phyloP scores from a whole-genome alignment of 2,113 vertebrate genomes.

The Salvator merianae region DNA sequence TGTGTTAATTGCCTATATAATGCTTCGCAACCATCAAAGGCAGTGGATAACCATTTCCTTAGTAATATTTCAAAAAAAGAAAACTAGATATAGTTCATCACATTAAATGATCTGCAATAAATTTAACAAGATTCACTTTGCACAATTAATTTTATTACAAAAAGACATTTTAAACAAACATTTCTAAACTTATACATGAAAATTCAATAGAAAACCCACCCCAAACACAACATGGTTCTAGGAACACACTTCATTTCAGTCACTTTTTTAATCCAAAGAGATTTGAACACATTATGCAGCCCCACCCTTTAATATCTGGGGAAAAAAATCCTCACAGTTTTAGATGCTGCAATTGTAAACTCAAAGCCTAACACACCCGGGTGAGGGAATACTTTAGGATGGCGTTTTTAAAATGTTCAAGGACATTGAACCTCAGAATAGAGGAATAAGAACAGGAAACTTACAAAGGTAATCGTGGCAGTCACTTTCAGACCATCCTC shows the following conservation, averaged over 20 bases:
- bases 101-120: too few species aligned
- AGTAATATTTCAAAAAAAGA: not conserved
- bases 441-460: too few species aligned
- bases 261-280: slow-evolving; percentile 62
- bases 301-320: not conserved
- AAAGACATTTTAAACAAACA: slow-evolving; percentile 80
- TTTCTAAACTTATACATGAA: slow-evolving; percentile 75
- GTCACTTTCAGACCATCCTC: rapidly evolving
- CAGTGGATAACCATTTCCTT: too few species aligned
- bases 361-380: rapidly evolving
- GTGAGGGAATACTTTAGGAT: too few species aligned
- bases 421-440: not conserved
- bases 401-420: not conserved
- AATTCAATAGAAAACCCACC: slow-evolving; percentile 76
- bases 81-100: not conserved
- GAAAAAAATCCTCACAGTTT: not conserved
- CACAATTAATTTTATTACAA: slow-evolving; percentile 78
- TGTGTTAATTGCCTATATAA: not conserved
- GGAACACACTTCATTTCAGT: slow-evolving; percentile 26
- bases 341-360: not conserved
- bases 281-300: slow-evolving; percentile 39
- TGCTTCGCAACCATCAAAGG: not conserved
- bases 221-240: slow-evolving; percentile 61
- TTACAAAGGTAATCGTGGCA: not conserved
- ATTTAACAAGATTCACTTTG: not conserved